Base-by-base conservation (phyloP, 2,113 vertebrate genomes). In the Microcebus jonahi region DNA sequence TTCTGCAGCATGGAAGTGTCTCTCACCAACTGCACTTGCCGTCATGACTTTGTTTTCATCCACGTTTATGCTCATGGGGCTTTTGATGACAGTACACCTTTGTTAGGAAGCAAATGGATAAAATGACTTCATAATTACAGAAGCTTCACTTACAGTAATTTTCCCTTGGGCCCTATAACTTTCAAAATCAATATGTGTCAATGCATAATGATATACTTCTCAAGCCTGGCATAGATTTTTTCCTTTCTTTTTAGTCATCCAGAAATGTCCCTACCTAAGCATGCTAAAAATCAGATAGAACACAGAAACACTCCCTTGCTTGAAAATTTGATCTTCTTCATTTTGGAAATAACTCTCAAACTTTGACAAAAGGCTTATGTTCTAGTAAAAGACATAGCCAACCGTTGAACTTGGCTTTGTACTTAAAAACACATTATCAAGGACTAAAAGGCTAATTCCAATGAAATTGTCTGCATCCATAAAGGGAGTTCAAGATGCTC, bases 271-370 rank as follows among this genome's bases (percentile, higher is more conserved):
- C 45, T 42, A 15, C 31, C 15, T 25, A 42, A 70, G 27, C 68
- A 77, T 23, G 79, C 63, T 90, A 73, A 87, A 81, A 71, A 45
- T 77, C 34, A 77, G 9, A 63, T 13, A 70, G 48, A 95, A 63
- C 76, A 59, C 34, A 42, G 50, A 84, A 34, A 89, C 70, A 94
- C 25, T 31, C 4, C 10, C 17, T 86, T 36, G 27, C 50, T 90
- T 68, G 42, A 82, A 95, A 88, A 89, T 65, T 53, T 55, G 11
- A 75, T 84, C 57, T 36, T 45, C 6, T 15, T 80, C 53, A 63
- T 81, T 94, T 94, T 42, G 67, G 68, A 94, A 97, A 61, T 42
- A 86, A 80, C 18, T 23, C n/a, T 55, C 57, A 67, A 90, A 50
- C 76, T 82, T 92, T 61, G 65, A 93, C 50, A 76, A 92, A 67